Evolutionary conservation across 64 coral and sea anemone genomes (phyloP).

Genomic region (Stichodactyla helianthus): DNA sequence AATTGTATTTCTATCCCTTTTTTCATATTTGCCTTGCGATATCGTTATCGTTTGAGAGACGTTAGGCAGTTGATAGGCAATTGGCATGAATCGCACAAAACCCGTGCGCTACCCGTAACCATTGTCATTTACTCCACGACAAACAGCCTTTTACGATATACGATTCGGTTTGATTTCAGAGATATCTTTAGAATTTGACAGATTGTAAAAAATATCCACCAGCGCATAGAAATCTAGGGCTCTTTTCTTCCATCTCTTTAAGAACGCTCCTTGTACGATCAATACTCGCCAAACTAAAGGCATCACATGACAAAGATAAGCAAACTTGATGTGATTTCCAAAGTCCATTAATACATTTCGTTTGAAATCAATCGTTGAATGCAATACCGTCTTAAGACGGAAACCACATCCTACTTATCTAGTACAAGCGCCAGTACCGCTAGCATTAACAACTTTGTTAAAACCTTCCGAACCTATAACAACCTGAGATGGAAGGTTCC

Average conservation of each 20-base stretch:
- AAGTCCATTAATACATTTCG: conserved; percentile 5
- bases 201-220: background rate
- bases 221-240: background rate
- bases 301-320: background rate
- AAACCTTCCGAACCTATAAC: background rate
- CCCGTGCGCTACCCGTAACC: background rate
- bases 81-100: background rate
- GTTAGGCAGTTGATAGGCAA: background rate
- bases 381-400: background rate
- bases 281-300: background rate
- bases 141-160: background rate
- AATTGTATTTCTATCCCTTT: background rate
- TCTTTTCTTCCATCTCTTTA: background rate
- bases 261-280: background rate
- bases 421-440: background rate
- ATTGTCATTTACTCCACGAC: background rate
- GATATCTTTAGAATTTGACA: background rate
- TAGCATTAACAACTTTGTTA: background rate
- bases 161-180: background rate
- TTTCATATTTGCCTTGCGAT: conserved; percentile 4
- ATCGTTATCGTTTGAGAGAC: background rate
- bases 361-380: background rate
- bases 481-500: background rate
- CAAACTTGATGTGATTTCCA: background rate
- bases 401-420: background rate